Conservation (phyloP, 2,888 invertebrate species). For the Meganola albula region DNA sequence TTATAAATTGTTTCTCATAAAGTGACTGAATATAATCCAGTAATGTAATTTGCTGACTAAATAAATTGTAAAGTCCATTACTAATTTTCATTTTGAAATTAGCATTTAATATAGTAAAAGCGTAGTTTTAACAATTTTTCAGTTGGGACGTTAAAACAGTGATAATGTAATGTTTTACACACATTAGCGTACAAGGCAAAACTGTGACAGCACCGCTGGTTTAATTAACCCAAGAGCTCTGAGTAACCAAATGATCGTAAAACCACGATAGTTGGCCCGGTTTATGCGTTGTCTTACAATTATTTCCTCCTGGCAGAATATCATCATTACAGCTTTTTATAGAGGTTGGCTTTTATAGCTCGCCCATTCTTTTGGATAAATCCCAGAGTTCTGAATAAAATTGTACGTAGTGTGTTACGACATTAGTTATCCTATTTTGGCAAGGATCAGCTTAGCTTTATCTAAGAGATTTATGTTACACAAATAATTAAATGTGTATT, state of each 20-base stretch:
- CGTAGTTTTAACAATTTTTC: too few relatives aligned
- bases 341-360: slow-evolving; percentile 48
- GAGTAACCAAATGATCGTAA: slow-evolving; percentile 41
- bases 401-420: slow-evolving; percentile 19
- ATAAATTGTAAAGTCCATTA: too few relatives aligned
- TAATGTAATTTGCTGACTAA: too few relatives aligned
- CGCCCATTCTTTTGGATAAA: slow-evolving; percentile 32
- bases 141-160: too few relatives aligned
- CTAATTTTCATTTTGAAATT: too few relatives aligned
- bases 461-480: slow-evolving; percentile 3
- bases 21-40: too few relatives aligned
- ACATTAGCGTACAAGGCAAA: too few relatives aligned
- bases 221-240: slow-evolving; percentile 48
- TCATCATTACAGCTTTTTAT: slow-evolving; percentile 57
- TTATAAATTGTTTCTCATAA: too few relatives aligned
- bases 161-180: too few relatives aligned
- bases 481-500: not conserved
- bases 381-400: slow-evolving; percentile 23
- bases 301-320: slow-evolving; percentile 51
- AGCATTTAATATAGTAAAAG: too few relatives aligned
- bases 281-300: slow-evolving; percentile 50
- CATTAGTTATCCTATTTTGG: slow-evolving; percentile 14
- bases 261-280: slow-evolving; percentile 32
- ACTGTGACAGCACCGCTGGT: too few relatives aligned
- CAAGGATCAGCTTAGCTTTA: slow-evolving; percentile 3